Evolutionary conservation across 2,888 invertebrate genomes (phyloP), one percentile per base, ranked within the genome.

Genomic region (Lamproptera curius): DNA sequence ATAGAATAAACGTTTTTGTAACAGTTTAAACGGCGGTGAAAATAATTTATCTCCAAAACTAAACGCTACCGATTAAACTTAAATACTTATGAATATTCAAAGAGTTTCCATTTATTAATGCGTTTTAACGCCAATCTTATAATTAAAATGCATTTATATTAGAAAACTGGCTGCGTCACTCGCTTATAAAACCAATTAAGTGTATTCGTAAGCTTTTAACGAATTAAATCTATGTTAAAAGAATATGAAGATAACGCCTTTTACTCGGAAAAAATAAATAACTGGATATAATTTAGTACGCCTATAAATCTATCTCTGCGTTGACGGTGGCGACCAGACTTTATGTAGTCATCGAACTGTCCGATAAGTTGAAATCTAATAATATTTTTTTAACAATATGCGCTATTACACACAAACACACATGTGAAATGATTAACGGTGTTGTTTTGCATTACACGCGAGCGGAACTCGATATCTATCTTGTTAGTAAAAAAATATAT

Each of bases 391-490:
- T 31, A 31, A 38, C 38, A 31, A 31, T 17, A 43, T 35, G 9
- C 37, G 2, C 31, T 31, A 38, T 35, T 43, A 17, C 34, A 11
- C 4, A 20, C 10, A 20, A 43, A 44, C 38, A 37, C 17, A 44
- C 14, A 36, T 13, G 31, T 16, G 6, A 16, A 36, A 43, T 44
- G 38, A 43, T 37, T 37, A 16, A 43, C 17, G 16, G 31, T 14
- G 9, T 44, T 44, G 44, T 44, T 44, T 44, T 38, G 37, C 31
- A 44, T 38, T 16, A 38, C 20, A 38, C 31, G 17, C 31, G 20
- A 38, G n/a, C 31, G 17, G 31, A 37, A 38, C 31, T 13, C 31
- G 17, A 44, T 44, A 42, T 36, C 42, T 44, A 13, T 44, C 37
- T 28, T 20, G 20, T 28, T 38, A 34, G 34, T 34, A 28, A 37